Evolutionary conservation across 1,140 invertebrate genomes (phyloP).

Genomic region (Araneus ventricosus): DNA sequence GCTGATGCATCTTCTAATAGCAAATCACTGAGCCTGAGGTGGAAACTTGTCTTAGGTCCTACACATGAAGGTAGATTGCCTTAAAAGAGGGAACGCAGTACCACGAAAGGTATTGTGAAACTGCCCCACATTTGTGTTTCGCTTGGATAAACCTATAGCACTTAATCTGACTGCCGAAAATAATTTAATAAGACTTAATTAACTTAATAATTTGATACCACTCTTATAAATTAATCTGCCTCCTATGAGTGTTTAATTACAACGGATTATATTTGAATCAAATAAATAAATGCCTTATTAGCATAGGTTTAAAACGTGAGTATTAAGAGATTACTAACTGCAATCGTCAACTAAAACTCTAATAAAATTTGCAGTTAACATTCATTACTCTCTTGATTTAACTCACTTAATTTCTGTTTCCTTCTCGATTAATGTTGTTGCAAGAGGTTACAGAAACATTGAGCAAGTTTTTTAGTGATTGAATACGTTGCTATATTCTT

Average conservation of each 20-base stretch:
- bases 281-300: background rate
- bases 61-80: too few species aligned
- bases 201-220: too few species aligned
- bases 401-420: background rate
- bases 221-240: too few species aligned
- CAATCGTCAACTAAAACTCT: background rate
- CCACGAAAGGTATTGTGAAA: too few species aligned
- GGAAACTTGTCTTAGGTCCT: too few species aligned
- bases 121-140: too few species aligned
- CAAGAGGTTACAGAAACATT: background rate
- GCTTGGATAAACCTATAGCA: too few species aligned
- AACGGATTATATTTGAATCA: background rate
- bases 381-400: background rate
- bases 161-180: too few species aligned
- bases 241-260: background rate
- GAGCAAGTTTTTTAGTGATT: background rate
- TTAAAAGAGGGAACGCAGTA: too few species aligned
- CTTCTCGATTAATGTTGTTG: background rate
- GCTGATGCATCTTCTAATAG: too few species aligned
- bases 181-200: too few species aligned
- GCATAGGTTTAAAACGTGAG: background rate
- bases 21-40: too few species aligned
- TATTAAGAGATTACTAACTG: background rate
- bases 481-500: background rate
- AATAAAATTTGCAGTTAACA: background rate